phyloP scores from a whole-genome alignment of 2,797 vertebrate species.

The Anguilla anguilla region DNA sequence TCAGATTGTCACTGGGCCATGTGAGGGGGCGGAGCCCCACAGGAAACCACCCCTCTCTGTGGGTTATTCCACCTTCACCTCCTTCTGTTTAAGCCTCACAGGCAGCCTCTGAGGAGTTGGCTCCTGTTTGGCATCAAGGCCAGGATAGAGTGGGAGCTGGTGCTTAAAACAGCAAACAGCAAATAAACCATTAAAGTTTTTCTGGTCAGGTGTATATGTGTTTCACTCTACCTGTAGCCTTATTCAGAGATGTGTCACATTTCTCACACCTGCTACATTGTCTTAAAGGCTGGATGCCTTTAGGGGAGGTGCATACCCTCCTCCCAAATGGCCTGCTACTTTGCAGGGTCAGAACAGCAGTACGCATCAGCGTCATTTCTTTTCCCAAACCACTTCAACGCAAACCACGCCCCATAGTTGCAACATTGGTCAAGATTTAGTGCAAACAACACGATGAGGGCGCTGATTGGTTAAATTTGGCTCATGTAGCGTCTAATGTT shows the following conservation, averaged over 20 bases:
- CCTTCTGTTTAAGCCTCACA: neutral
- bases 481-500: no score
- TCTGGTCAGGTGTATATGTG: neutral
- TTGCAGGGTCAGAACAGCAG: neutral
- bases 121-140: neutral
- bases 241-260: neutral
- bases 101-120: neutral
- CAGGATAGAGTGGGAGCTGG: neutral
- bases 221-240: neutral
- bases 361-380: no score
- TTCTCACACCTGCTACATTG: neutral
- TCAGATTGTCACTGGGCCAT: slow-evolving; percentile 19
- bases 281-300: neutral
- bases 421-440: no score
- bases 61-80: neutral
- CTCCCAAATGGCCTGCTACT: neutral
- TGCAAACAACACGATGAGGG: no score
- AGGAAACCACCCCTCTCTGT: neutral
- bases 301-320: neutral
- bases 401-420: no score
- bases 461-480: no score
- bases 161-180: neutral
- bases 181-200: no score
- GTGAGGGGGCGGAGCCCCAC: neutral
- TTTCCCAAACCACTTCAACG: no score